Conservation (phyloP, 2,797 vertebrate species). For the Melanotaenia boesemani region DNA sequence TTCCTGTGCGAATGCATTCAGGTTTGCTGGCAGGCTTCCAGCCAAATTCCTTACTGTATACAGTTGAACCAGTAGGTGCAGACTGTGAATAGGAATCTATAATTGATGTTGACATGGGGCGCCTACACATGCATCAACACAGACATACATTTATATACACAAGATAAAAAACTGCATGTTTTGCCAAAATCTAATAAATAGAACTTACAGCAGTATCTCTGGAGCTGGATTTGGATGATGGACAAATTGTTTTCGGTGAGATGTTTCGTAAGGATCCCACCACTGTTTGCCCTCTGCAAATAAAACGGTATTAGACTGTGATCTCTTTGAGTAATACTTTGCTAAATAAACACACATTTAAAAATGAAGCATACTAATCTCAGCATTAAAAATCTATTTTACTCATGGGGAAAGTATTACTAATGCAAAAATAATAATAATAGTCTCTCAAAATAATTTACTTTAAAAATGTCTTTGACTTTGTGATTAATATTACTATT, state of each 20-base stretch:
- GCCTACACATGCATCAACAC: constrained; percentile 57
- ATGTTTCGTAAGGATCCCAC: constrained; percentile 86
- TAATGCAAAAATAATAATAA: not conserved
- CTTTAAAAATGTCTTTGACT: not conserved
- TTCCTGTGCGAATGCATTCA: constrained; percentile 64
- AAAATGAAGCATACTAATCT: not conserved
- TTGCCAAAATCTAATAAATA: not conserved
- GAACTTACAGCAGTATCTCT: constrained; percentile 69
- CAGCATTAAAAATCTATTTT: not conserved
- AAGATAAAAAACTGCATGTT: not conserved
- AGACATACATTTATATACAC: constrained; percentile 26
- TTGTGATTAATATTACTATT: not conserved
- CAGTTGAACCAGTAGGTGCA: constrained; percentile 74
- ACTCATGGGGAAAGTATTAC: not conserved
- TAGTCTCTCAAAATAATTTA: too few species aligned
- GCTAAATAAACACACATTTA: not conserved
- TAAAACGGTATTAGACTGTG: not conserved
- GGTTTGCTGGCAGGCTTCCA: constrained; percentile 81
- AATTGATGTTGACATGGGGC: constrained; percentile 68
- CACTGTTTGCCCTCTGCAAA: constrained; percentile 64
- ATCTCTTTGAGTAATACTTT: not conserved
- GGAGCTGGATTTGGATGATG: constrained; percentile 57
- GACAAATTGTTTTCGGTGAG: constrained; percentile 79
- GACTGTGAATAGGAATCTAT: constrained; percentile 71
- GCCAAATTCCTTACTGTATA: constrained; percentile 82